These are phyloP conservation scores for Isotomurus palustris DNA, from an alignment of 2,888 invertebrate genomes.

Conservation along the genomic window DNA sequence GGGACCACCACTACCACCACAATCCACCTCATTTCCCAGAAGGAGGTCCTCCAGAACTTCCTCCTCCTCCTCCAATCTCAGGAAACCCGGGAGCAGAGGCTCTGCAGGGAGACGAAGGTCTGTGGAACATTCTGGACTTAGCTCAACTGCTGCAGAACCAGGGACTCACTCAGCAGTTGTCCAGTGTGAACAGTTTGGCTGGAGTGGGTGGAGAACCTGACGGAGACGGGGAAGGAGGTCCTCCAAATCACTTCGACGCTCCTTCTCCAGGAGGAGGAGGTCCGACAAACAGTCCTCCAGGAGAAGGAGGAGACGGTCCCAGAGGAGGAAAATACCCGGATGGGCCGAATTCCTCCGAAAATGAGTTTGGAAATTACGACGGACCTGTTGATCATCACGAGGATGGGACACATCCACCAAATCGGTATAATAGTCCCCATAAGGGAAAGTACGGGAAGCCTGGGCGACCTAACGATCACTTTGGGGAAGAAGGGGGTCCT, in stretches of 20 bases:
- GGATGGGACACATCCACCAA: not conserved
- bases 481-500: not conserved
- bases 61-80: not conserved
- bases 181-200: too few relatives aligned
- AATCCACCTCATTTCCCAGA: slow-evolving; percentile 7
- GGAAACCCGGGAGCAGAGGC: not conserved
- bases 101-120: slow-evolving; percentile 14
- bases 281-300: not conserved
- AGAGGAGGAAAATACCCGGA: not conserved
- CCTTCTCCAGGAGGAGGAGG: not conserved
- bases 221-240: too few relatives aligned
- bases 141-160: slow-evolving; percentile 18
- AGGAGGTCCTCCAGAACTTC: not conserved
- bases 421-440: slow-evolving; percentile 4
- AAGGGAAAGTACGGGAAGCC: not conserved
- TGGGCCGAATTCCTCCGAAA: too few relatives aligned
- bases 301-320: not conserved
- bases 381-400: not conserved
- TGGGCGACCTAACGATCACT: slow-evolving; percentile 3
- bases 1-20: slow-evolving; percentile 9
- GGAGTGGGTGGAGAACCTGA: not conserved
- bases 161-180: too few relatives aligned
- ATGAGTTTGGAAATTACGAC: too few relatives aligned
- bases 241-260: not conserved
- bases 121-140: slow-evolving; percentile 22